Evolutionary conservation across 2,113 vertebrate genomes (phyloP).

Genomic region (Pollachius pollachius): DNA sequence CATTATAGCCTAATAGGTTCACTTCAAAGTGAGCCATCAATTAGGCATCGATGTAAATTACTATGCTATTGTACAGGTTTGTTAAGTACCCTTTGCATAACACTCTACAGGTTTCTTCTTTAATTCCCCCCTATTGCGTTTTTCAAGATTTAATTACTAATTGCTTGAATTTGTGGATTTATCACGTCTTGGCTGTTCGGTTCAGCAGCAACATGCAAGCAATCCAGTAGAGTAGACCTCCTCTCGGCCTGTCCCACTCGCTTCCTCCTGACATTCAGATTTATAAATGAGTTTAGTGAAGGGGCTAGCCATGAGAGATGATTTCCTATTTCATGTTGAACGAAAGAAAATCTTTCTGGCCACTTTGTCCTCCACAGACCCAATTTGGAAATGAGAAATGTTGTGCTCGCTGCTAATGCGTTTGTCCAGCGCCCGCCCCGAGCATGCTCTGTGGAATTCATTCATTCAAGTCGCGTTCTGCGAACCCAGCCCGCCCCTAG

Average conservation of each 20-base stretch:
- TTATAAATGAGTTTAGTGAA: conserved; percentile 72
- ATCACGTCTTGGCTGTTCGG: conserved; percentile 30
- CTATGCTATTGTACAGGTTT: no score
- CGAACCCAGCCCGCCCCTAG: conserved; percentile 48
- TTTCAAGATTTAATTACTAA: conserved; percentile 55
- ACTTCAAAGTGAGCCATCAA: no score
- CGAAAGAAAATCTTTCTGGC: conserved; percentile 67
- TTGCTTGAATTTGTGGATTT: conserved; percentile 45
- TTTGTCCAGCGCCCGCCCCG: conserved; percentile 60
- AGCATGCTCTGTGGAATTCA: conserved; percentile 60
- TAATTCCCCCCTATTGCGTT: conserved; percentile 39
- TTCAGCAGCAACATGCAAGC: conserved; percentile 58
- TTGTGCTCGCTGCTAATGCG: conserved; percentile 56
- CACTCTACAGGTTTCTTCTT: background rate
- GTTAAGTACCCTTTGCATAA: no score
- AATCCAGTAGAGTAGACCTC: conserved; percentile 36
- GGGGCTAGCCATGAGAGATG: conserved; percentile 66
- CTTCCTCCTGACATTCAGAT: conserved; percentile 58
- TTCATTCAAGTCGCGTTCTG: conserved; percentile 71
- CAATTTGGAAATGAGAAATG: conserved; percentile 79
- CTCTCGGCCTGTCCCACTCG: conserved; percentile 22
- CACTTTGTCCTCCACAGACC: conserved; percentile 72
- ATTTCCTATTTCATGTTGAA: conserved; percentile 71
- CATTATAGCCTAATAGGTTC: no score
- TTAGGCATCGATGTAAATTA: no score